A percentile compares a stretch with the other conserved stretches of the same genome.
These are phyloP conservation scores for Dromaius novaehollandiae DNA, from an alignment of 2,113 vertebrate species.

Conservation along the genomic window DNA sequence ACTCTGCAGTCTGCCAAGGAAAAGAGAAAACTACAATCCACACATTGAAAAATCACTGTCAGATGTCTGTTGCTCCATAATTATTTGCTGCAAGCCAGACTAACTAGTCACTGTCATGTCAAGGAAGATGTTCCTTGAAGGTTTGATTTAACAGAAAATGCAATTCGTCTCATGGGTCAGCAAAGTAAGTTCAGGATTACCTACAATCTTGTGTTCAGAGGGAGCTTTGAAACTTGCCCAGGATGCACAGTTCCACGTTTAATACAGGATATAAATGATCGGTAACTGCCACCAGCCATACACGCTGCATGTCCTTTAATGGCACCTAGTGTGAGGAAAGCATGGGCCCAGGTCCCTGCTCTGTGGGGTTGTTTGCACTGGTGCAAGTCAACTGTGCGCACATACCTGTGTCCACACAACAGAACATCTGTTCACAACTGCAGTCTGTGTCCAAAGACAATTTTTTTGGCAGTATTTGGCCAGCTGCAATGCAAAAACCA, in stretches of 20 bases:
- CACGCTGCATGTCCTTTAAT: neutral
- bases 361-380: rapidly evolving
- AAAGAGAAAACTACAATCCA: neutral
- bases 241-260: neutral
- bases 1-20: neutral
- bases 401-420: neutral
- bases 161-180: neutral
- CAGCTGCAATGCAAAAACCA: neutral
- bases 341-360: neutral
- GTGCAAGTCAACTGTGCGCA: neutral
- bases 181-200: neutral
- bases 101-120: slow-evolving; percentile 1
- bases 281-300: neutral
- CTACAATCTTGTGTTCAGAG: neutral
- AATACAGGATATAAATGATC: neutral
- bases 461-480: neutral
- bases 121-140: neutral
- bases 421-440: neutral
- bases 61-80: neutral
- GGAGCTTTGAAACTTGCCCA: neutral
- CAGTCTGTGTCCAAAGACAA: rapidly evolving
- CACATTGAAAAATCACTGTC: neutral
- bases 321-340: neutral
- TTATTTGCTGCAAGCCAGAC: neutral
- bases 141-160: neutral